Percentiles rank a stretch among this genome's conserved stretches.
Evolutionary conservation across 2,888 invertebrate genomes (phyloP).

Genomic region (Melipona beecheii): DNA sequence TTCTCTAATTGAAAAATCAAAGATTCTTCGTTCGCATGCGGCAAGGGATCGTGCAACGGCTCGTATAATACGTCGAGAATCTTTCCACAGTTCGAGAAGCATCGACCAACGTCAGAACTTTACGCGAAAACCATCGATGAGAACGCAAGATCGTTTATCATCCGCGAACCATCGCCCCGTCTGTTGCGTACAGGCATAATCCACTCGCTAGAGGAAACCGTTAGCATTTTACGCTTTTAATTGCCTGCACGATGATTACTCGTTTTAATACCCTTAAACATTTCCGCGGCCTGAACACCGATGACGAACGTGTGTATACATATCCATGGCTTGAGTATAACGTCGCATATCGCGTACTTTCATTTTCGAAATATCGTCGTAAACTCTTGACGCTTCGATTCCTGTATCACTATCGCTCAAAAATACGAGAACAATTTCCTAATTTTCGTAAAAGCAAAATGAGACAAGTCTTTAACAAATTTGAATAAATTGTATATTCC

Average conservation of each 20-base stretch:
- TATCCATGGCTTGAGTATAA: no score
- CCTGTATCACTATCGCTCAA: no score
- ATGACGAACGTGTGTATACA: not conserved
- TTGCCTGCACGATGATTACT: slow-evolving; percentile 20
- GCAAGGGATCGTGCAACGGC: not conserved
- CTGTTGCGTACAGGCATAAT: slow-evolving; percentile 37
- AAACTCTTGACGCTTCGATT: no score
- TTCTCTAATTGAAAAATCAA: not conserved
- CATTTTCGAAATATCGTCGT: no score
- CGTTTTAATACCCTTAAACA: not conserved
- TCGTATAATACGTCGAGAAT: not conserved
- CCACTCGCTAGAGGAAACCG: slow-evolving; percentile 42
- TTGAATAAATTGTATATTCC: no score
- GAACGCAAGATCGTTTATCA: slow-evolving; percentile 66
- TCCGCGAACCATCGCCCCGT: slow-evolving; percentile 41
- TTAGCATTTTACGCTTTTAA: slow-evolving; percentile 53
- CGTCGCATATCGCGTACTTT: no score
- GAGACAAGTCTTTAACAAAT: no score
- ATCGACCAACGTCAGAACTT: slow-evolving; percentile 50
- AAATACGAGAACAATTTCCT: no score
- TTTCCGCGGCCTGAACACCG: not conserved
- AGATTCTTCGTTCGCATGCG: not conserved
- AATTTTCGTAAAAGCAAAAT: no score
- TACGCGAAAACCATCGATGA: slow-evolving; percentile 56
- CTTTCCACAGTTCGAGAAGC: slow-evolving; percentile 4